A percentile compares a stretch with the other conserved stretches of the same genome.
Conservation (phyloP, 2,113 vertebrate species). For the Notarius quadriscutis region DNA sequence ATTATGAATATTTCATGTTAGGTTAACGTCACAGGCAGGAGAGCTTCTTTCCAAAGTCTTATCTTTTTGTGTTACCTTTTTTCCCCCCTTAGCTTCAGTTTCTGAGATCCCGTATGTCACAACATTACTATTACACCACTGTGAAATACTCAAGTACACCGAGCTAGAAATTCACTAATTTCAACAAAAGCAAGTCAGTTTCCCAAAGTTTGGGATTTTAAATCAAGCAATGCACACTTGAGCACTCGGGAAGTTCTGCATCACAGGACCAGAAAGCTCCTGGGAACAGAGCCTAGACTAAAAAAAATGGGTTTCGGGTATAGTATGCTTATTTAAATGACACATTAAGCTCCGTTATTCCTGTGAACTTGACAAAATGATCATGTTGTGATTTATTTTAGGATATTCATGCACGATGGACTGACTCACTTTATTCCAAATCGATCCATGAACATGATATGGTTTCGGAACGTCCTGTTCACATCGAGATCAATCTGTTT, state of each 20-base stretch:
- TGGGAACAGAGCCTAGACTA: not conserved
- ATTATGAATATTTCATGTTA: not conserved
- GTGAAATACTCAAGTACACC: not conserved
- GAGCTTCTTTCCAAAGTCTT: too few species aligned
- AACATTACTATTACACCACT: not conserved
- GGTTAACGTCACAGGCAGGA: not conserved
- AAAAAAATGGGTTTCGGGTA: not conserved
- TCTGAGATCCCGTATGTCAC: not conserved
- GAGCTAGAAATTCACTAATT: not conserved
- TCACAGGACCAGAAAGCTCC: not conserved
- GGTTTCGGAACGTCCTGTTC: slow-evolving; percentile 88
- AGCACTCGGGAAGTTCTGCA: not conserved
- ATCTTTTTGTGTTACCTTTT: too few species aligned
- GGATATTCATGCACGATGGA: slow-evolving; percentile 19
- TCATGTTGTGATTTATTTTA: not conserved
- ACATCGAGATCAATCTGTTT: slow-evolving; percentile 91
- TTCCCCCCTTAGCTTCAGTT: not conserved
- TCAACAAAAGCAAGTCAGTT: not conserved
- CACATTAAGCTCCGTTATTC: not conserved
- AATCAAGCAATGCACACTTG: not conserved
- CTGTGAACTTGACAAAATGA: not conserved
- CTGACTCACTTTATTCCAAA: slow-evolving; percentile 88
- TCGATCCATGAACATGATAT: slow-evolving; percentile 92
- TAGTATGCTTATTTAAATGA: not conserved
- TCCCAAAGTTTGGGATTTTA: not conserved